Evolutionary conservation across 2,113 vertebrate species (phyloP).

Genomic region (Caloenas nicobarica): DNA sequence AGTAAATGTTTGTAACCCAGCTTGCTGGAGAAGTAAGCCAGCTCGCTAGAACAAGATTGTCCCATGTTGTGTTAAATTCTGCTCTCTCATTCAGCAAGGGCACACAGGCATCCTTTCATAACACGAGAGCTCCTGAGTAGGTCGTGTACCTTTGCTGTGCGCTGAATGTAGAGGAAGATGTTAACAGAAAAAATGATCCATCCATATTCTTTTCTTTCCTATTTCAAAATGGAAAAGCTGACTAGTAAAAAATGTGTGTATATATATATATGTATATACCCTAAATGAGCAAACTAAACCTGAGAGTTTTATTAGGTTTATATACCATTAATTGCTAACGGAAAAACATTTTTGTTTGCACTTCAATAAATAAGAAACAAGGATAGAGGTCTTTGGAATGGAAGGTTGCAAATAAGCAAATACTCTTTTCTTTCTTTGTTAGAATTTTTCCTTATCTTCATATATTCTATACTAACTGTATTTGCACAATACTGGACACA

Average conservation of each 20-base stretch:
- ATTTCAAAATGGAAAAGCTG: not conserved
- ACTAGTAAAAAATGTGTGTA: not conserved
- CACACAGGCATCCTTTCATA: not conserved
- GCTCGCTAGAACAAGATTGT: not conserved
- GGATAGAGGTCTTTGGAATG: not conserved
- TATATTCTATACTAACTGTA: not conserved
- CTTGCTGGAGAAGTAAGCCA: not conserved
- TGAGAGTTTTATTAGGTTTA: not conserved
- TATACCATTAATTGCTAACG: not conserved
- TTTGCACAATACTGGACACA: not conserved
- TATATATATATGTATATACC: too few species aligned
- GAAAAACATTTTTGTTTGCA: not conserved
- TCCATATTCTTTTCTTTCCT: not conserved
- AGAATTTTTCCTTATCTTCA: not conserved
- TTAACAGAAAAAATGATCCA: not conserved
- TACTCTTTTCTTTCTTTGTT: not conserved
- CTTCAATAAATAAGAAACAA: not conserved
- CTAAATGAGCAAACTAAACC: not conserved
- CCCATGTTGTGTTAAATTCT: not conserved
- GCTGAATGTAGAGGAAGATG: not conserved
- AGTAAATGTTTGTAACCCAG: not conserved
- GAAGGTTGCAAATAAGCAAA: not conserved
- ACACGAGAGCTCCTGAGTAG: rapidly evolving
- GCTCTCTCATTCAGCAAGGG: not conserved
- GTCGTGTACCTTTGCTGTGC: not conserved